Percentiles rank a stretch among this genome's conserved stretches.
Evolutionary conservation across 1,140 invertebrate genomes (phyloP).

Genomic region (Macrosteles quadrilineatus): DNA sequence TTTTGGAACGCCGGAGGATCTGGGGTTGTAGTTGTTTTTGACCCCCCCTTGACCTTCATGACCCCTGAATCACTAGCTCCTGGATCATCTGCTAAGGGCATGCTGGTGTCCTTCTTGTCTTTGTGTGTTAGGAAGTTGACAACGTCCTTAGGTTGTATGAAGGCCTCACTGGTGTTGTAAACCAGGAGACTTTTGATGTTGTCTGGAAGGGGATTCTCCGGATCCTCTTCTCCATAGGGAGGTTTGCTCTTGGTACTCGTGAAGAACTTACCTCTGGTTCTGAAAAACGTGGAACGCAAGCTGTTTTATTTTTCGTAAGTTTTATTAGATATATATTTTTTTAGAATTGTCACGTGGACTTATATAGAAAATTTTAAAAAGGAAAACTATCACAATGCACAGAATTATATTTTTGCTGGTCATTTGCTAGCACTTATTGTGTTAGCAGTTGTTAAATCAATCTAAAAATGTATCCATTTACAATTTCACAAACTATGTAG

Average conservation of each 20-base stretch:
- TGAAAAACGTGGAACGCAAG: too few relatives aligned
- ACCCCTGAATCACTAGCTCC: neutral
- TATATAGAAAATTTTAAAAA: too few relatives aligned
- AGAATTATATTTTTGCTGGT: too few relatives aligned
- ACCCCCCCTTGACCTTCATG: neutral
- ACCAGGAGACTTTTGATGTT: neutral
- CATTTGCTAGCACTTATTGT: too few relatives aligned
- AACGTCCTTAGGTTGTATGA: neutral
- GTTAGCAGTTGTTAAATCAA: too few relatives aligned
- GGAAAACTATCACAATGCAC: too few relatives aligned
- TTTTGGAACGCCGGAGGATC: neutral
- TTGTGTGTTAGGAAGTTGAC: constrained; percentile 3
- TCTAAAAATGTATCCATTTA: too few relatives aligned
- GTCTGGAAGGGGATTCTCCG: neutral
- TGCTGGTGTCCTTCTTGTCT: neutral
- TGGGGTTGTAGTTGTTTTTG: neutral
- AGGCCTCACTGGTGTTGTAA: neutral
- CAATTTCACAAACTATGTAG: too few relatives aligned
- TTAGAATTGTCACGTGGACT: too few relatives aligned
- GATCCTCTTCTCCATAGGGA: neutral
- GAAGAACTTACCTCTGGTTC: neutral
- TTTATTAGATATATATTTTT: too few relatives aligned
- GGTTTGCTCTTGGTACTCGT: neutral
- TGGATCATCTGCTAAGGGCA: neutral
- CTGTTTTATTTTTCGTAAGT: too few relatives aligned